Percentiles rank a stretch among this genome's conserved stretches.
phyloP scores from a whole-genome alignment of 2,888 invertebrate genomes.

The Mythimna albipuncta region DNA sequence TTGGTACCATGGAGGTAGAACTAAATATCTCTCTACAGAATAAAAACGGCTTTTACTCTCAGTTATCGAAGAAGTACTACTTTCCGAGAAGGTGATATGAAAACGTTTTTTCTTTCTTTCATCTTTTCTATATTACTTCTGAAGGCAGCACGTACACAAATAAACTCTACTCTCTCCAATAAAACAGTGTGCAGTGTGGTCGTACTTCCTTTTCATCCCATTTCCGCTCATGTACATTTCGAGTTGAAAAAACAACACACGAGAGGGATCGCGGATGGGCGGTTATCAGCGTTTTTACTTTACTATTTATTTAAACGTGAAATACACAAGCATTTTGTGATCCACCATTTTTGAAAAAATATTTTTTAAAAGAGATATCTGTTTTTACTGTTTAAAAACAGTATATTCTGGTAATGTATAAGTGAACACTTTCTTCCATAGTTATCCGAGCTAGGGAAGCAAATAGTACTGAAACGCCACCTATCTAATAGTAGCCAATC shows the following conservation, averaged over 20 bases:
- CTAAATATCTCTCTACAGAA: no score
- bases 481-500: no score
- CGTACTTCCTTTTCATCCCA: slow-evolving; percentile 4
- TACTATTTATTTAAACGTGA: slow-evolving; percentile 5
- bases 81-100: no score
- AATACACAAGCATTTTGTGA: background rate
- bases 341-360: background rate
- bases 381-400: background rate
- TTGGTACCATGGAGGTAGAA: no score
- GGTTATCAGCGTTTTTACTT: slow-evolving; percentile 18
- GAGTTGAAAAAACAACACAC: slow-evolving; percentile 16
- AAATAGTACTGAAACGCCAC: background rate
- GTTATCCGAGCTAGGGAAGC: background rate
- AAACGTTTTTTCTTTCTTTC: no score
- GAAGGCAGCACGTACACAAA: background rate
- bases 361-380: background rate
- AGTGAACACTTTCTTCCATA: no score
- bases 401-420: no score
- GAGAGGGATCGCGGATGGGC: no score
- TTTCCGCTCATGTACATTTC: slow-evolving; percentile 9
- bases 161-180: background rate
- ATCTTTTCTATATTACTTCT: background rate
- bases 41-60: no score
- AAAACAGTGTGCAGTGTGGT: background rate
- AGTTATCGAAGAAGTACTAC: no score